These are phyloP conservation scores for Oeneis ivallda DNA, from an alignment of 2,888 invertebrate genomes.

Conservation along the genomic window DNA sequence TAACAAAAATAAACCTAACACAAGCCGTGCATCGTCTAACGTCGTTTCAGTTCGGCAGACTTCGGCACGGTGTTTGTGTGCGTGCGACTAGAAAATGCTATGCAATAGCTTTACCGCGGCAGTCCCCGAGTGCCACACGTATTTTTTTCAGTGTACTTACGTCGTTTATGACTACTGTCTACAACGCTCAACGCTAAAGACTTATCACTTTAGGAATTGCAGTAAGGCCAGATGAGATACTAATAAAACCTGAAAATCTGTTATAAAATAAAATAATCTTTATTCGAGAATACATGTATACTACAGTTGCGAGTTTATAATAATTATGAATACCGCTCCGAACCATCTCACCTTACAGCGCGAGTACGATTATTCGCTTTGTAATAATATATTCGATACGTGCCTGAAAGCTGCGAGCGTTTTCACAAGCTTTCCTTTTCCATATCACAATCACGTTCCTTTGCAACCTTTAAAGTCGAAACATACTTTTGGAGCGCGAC, in stretches of 20 bases:
- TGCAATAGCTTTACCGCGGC: too few relatives aligned
- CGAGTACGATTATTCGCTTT: neutral
- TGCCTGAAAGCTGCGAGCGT: constrained; percentile 1
- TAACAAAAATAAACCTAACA: too few relatives aligned
- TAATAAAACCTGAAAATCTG: neutral
- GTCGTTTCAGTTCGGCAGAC: too few relatives aligned
- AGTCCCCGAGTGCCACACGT: too few relatives aligned
- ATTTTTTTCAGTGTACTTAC: too few relatives aligned
- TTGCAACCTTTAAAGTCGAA: constrained; percentile 1
- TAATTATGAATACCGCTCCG: neutral
- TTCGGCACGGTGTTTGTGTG: too few relatives aligned
- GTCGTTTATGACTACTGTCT: too few relatives aligned
- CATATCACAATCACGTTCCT: constrained; percentile 12
- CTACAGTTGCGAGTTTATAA: too few relatives aligned
- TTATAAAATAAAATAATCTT: neutral
- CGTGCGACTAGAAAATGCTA: too few relatives aligned
- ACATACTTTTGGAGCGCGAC: neutral
- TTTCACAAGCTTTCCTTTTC: constrained; percentile 18
- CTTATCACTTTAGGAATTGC: neutral
- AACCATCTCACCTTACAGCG: neutral
- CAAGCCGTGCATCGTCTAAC: too few relatives aligned
- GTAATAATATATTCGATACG: constrained; percentile 19
- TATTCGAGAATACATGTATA: neutral
- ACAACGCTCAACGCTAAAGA: too few relatives aligned
- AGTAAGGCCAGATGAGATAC: too few relatives aligned